Percentiles rank a stretch among this genome's conserved stretches.
These are phyloP conservation scores for Prietella phreatophila DNA, from an alignment of 2,113 vertebrate genomes.

Conservation along the genomic window DNA sequence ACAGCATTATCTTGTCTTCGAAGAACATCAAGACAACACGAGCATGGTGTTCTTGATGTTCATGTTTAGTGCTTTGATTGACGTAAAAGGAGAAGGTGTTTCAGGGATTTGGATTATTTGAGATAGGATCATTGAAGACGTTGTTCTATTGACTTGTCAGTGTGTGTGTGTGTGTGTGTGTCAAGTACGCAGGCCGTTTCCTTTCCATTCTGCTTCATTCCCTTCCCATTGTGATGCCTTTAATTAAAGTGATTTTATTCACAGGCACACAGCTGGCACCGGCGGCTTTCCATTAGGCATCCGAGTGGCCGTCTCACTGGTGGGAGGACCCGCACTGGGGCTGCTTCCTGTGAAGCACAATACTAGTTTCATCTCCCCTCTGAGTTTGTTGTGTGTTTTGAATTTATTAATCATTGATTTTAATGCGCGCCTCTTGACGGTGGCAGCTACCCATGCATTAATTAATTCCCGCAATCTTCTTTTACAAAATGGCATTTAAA, in stretches of 20 bases:
- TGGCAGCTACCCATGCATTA: slow-evolving; percentile 77
- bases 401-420: slow-evolving; percentile 86
- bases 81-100: slow-evolving; percentile 27
- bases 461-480: slow-evolving; percentile 72
- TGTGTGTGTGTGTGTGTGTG: slow-evolving; percentile 54
- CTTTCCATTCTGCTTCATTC: slow-evolving; percentile 71
- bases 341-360: slow-evolving; percentile 75
- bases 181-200: slow-evolving; percentile 67
- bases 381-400: slow-evolving; percentile 84
- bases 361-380: slow-evolving; percentile 79
- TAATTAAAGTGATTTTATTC: slow-evolving; percentile 85
- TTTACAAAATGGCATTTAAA: slow-evolving; percentile 79
- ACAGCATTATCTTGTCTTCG: slow-evolving; percentile 19
- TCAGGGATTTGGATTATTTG: slow-evolving; percentile 41
- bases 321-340: slow-evolving; percentile 75
- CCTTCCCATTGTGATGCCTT: slow-evolving; percentile 79
- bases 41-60: slow-evolving; percentile 31
- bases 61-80: slow-evolving; percentile 39
- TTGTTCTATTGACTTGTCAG: slow-evolving; percentile 60
- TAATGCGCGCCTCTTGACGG: slow-evolving; percentile 79
- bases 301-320: slow-evolving; percentile 75
- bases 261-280: slow-evolving; percentile 80
- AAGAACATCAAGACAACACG: slow-evolving; percentile 35
- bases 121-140: slow-evolving; percentile 57
- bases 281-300: slow-evolving; percentile 80